Conservation (phyloP, 2,113 vertebrate genomes). For the Entelurus aequoreus region DNA sequence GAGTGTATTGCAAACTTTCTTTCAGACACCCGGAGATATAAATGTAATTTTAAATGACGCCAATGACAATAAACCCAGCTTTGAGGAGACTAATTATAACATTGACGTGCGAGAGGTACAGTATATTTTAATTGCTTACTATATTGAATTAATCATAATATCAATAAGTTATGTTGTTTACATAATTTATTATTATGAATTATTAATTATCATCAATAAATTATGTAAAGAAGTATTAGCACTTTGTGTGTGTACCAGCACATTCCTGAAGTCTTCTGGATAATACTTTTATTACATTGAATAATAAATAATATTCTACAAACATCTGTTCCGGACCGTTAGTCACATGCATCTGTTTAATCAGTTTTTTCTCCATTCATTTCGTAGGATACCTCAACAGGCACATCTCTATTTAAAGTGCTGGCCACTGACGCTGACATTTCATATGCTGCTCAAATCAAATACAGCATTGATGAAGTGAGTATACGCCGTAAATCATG, state of each 20-base stretch:
- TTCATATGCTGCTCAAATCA: neutral
- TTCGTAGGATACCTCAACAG: constrained; percentile 32
- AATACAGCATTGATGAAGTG: constrained; percentile 60
- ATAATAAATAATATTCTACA: neutral
- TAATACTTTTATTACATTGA: neutral
- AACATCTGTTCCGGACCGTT: no score
- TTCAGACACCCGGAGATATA: neutral
- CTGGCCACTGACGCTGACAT: constrained; percentile 42
- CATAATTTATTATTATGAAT: no score
- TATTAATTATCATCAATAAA: neutral
- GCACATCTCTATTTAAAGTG: constrained; percentile 32
- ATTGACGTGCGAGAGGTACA: constrained; percentile 68
- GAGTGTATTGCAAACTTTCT: constrained; percentile 13
- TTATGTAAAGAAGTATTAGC: neutral
- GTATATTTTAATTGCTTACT: neutral
- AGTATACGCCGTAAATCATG: constrained; percentile 1
- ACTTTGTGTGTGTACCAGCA: neutral
- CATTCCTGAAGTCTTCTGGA: neutral
- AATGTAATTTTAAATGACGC: constrained; percentile 54
- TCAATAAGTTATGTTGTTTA: no score
- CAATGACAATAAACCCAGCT: constrained; percentile 78
- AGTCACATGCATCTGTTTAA: neutral
- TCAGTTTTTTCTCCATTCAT: neutral
- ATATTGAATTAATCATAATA: neutral
- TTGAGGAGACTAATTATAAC: constrained; percentile 57